Conservation (phyloP, 2,888 invertebrate genomes). For the Mythimna albipuncta region DNA sequence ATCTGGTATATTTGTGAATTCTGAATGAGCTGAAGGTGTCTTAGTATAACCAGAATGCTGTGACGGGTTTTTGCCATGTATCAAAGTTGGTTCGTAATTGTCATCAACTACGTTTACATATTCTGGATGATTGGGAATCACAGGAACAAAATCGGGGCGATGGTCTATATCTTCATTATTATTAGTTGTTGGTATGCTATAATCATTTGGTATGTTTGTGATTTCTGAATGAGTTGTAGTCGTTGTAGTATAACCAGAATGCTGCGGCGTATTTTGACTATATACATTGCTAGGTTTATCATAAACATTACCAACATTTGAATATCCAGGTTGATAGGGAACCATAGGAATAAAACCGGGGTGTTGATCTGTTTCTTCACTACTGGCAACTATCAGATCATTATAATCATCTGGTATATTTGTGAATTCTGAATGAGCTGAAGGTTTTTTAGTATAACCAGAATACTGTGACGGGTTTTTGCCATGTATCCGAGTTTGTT, state of each 20-base stretch:
- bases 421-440: neutral
- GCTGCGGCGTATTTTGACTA: neutral
- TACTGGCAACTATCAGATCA: neutral
- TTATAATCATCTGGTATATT: neutral
- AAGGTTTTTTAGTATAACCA: neutral
- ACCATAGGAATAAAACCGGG: neutral
- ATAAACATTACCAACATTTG: neutral
- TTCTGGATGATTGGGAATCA: neutral
- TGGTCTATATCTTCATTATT: neutral
- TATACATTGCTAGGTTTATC: neutral
- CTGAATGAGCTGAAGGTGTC: neutral
- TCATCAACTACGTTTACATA: neutral
- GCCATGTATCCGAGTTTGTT: neutral
- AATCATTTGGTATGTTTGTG: too few species aligned
- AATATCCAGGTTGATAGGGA: neutral
- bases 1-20: neutral
- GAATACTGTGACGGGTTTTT: neutral
- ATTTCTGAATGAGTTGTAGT: slow-evolving; percentile 1
- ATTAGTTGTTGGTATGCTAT: neutral
- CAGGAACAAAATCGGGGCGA: neutral
- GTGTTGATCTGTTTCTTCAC: too few species aligned
- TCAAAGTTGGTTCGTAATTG: neutral
- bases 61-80: neutral
- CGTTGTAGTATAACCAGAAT: slow-evolving; percentile 7
- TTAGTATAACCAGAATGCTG: neutral